phyloP scores from a whole-genome alignment of 1,140 invertebrate genomes.

The Atopsyche davidsoni region DNA sequence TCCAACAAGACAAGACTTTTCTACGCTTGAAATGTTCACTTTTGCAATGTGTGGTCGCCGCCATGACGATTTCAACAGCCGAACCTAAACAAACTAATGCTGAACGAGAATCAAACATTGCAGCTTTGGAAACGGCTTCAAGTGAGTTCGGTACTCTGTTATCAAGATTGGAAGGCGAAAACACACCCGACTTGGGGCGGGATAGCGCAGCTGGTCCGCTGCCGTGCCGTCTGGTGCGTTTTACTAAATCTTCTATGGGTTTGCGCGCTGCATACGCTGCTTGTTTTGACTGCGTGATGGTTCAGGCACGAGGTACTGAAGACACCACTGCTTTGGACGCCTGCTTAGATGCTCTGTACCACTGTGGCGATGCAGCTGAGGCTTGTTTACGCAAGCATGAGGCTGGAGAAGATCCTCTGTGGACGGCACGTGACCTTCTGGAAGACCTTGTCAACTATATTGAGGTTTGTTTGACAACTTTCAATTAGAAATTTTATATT shows the following conservation, averaged over 20 bases:
- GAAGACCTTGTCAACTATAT: conserved; percentile 36
- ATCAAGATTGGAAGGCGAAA: conserved; percentile 29
- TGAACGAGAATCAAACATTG: conserved; percentile 31
- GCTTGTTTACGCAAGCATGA: conserved; percentile 18
- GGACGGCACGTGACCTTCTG: conserved; percentile 32
- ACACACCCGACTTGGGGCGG: too few relatives aligned
- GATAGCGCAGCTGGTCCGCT: conserved; percentile 34
- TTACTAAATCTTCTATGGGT: conserved; percentile 37
- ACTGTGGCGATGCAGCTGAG: conserved; percentile 10
- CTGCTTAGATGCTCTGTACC: conserved; percentile 9
- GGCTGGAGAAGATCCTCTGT: conserved; percentile 20
- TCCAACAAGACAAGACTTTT: conserved; percentile 40
- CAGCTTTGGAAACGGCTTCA: conserved; percentile 33
- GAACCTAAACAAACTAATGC: conserved; percentile 32
- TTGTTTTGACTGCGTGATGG: neutral
- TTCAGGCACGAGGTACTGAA: neutral
- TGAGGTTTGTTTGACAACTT: conserved; percentile 32
- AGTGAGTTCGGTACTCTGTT: conserved; percentile 34
- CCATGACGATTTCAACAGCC: conserved; percentile 34
- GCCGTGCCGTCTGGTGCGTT: conserved; percentile 40
- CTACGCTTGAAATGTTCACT: conserved; percentile 38
- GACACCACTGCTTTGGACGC: conserved; percentile 1
- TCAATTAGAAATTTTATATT: too few relatives aligned
- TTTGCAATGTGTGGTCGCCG: conserved; percentile 36
- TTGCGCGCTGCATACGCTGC: conserved; percentile 37